A percentile compares a stretch with the other conserved stretches of the same genome.
phyloP scores from a whole-genome alignment of 2,797 vertebrate genomes.

The Poliocrania exsul region DNA sequence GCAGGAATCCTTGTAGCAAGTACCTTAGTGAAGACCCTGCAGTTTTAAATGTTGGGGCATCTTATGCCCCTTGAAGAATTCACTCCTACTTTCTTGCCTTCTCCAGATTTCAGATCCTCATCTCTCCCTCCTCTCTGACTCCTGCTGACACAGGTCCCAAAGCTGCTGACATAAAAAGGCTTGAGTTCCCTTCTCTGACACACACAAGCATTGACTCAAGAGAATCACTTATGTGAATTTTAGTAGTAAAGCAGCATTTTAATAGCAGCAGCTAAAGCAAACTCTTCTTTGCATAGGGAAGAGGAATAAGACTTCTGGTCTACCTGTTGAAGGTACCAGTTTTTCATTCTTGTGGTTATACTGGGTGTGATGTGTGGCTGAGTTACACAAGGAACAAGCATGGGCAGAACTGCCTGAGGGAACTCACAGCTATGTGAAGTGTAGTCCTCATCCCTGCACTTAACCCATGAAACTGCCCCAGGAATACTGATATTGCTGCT shows the following conservation, averaged over 20 bases:
- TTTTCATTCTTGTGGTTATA: background rate
- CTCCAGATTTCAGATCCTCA: background rate
- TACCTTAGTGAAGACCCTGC: background rate
- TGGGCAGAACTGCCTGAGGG: background rate
- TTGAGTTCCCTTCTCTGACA: background rate
- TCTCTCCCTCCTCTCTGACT: background rate
- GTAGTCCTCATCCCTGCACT: background rate
- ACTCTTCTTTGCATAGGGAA: background rate
- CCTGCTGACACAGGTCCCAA: background rate
- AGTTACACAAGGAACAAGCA: background rate
- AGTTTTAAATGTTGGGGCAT: background rate
- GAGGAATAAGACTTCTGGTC: background rate
- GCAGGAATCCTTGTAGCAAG: background rate
- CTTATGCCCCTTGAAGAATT: background rate
- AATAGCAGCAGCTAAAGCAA: background rate
- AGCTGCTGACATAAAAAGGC: background rate
- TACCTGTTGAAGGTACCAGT: background rate
- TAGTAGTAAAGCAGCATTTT: background rate
- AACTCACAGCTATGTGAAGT: background rate
- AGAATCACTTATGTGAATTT: background rate
- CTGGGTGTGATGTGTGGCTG: background rate
- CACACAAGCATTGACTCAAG: background rate
- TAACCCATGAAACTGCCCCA: background rate
- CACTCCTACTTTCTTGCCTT: background rate
- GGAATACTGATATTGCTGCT: background rate